Conservation (phyloP, 2,113 vertebrate genomes). For the Carettochelys insculpta region DNA sequence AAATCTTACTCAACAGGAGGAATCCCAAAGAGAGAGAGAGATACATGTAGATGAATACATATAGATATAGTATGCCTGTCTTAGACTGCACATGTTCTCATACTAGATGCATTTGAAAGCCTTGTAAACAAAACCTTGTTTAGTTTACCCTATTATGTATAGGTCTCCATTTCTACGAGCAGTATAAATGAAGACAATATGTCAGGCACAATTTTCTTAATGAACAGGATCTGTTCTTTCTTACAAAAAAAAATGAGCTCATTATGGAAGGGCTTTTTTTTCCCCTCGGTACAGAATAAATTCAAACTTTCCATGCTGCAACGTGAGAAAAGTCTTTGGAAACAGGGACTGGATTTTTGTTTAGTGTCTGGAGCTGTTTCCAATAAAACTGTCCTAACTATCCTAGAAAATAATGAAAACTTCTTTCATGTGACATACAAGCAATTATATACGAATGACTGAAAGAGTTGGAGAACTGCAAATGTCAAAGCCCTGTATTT, state of each 20-base stretch:
- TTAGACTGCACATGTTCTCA: neutral
- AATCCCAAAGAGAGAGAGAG: no score
- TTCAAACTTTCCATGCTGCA: neutral
- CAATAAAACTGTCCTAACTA: slow-evolving; percentile 18
- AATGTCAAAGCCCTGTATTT: slow-evolving; percentile 12
- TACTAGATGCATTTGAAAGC: neutral
- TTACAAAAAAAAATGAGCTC: neutral
- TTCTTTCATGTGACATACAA: neutral
- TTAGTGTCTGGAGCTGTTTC: slow-evolving; percentile 11
- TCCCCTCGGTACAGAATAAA: neutral
- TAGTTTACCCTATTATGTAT: neutral
- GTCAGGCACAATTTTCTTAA: neutral
- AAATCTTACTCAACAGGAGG: no score
- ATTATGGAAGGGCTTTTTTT: neutral
- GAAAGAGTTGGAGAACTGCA: neutral
- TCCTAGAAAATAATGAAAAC: slow-evolving; percentile 28
- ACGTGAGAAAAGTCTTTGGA: neutral
- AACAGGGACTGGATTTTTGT: slow-evolving; percentile 22
- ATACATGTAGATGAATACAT: no score
- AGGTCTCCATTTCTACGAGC: neutral
- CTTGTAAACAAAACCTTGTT: neutral
- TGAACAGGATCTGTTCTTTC: neutral
- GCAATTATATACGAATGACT: neutral
- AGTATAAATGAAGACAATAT: neutral
- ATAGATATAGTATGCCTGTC: no score